A percentile compares a stretch with the other conserved stretches of the same genome.
phyloP scores from a whole-genome alignment of 35 echinoderm and acorn worm species.

The Ophiothrix spiculata region DNA sequence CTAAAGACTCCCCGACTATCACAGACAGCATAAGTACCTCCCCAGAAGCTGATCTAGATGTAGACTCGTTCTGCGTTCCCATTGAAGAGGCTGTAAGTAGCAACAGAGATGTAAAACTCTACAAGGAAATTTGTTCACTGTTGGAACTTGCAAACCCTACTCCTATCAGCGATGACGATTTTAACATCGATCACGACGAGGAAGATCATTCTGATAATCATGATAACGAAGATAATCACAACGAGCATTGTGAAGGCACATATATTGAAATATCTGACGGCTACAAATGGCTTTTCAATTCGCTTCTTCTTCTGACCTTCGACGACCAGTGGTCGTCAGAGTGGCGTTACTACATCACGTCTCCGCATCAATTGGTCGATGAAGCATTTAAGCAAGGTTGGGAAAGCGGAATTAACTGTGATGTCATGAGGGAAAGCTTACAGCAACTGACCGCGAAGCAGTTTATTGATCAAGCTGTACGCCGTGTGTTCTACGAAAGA shows the following conservation, averaged over 20 bases:
- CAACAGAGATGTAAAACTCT: background rate
- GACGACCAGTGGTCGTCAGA: background rate
- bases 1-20: background rate
- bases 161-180: background rate
- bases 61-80: background rate
- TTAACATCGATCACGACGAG: background rate
- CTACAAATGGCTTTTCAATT: background rate
- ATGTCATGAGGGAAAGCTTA: background rate
- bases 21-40: background rate
- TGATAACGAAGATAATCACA: background rate
- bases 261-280: background rate
- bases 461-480: background rate
- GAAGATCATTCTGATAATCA: background rate
- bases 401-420: background rate
- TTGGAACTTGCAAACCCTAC: background rate
- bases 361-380: background rate
- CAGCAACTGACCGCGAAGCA: background rate
- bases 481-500: background rate
- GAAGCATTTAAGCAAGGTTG: background rate
- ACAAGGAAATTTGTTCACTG: background rate
- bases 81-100: background rate
- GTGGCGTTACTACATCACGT: background rate
- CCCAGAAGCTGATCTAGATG: background rate
- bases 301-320: background rate
- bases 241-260: background rate